Conservation (phyloP, 2,113 vertebrate genomes). For the Verasper variegatus region DNA sequence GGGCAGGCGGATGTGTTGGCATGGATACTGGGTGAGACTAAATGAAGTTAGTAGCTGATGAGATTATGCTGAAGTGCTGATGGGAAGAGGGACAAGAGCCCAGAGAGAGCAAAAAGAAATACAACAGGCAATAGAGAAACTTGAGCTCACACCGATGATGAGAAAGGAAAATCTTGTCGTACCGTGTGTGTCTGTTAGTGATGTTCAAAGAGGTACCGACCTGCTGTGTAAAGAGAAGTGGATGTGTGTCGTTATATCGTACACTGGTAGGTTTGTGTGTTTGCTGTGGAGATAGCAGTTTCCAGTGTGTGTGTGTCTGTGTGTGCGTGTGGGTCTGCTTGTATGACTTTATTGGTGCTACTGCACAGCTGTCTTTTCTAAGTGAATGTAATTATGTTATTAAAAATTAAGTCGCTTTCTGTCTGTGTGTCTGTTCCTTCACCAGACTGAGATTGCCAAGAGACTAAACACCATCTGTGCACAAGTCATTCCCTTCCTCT, state of each 20-base stretch:
- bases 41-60: slow-evolving; percentile 78
- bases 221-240: slow-evolving; percentile 27
- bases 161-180: slow-evolving; percentile 34
- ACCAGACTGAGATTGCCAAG: slow-evolving; percentile 97
- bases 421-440: slow-evolving; percentile 68
- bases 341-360: slow-evolving; percentile 63
- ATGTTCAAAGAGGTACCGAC: slow-evolving; percentile 27
- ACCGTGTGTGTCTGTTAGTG: slow-evolving; percentile 4
- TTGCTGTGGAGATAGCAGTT: slow-evolving; percentile 5
- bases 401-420: slow-evolving; percentile 61
- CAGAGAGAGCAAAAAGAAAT: slow-evolving; percentile 51
- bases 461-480: slow-evolving; percentile 98
- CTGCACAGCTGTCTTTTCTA: slow-evolving; percentile 71
- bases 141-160: slow-evolving; percentile 49
- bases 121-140: slow-evolving; percentile 51
- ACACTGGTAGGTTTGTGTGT: slow-evolving; percentile 8
- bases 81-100: slow-evolving; percentile 72
- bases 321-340: background rate
- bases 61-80: slow-evolving; percentile 81
- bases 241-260: slow-evolving; percentile 12
- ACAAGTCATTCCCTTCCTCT: slow-evolving; percentile 99
- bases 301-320: background rate
- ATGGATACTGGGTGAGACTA: slow-evolving; percentile 76
- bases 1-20: slow-evolving; percentile 79
- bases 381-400: slow-evolving; percentile 75